Percentiles rank a stretch among this genome's conserved stretches.
phyloP scores from a whole-genome alignment of 2,888 invertebrate genomes.

The Morinoia aosen region DNA sequence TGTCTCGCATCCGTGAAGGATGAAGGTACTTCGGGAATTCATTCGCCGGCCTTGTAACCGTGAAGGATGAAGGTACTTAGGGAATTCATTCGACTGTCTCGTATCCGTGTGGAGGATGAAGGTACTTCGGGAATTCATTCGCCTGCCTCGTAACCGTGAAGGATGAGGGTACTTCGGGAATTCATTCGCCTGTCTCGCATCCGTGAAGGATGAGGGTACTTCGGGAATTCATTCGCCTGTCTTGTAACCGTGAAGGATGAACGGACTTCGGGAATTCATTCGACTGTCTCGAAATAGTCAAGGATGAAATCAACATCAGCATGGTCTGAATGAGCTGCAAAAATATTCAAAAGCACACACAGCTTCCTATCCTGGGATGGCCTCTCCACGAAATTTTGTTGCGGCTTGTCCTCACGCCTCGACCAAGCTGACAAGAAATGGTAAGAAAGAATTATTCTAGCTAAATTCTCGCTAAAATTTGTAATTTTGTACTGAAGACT shows the following conservation, averaged over 20 bases:
- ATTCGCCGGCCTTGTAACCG: too few species aligned
- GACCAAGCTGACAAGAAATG: background rate
- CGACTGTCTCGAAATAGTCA: background rate
- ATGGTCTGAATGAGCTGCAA: background rate
- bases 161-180: background rate
- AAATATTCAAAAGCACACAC: background rate
- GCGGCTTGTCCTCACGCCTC: too few species aligned
- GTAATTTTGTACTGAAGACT: background rate
- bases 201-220: background rate
- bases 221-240: background rate
- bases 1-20: too few species aligned
- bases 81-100: too few species aligned
- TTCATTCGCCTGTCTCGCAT: background rate
- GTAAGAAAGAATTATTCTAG: background rate
- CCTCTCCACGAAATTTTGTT: too few species aligned
- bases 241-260: background rate
- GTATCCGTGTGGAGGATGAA: too few species aligned
- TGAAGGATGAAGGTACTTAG: too few species aligned
- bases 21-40: too few species aligned
- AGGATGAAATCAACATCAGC: background rate
- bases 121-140: background rate
- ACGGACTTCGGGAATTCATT: background rate
- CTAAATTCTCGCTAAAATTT: background rate
- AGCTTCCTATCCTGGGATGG: too few species aligned
- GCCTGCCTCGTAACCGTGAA: background rate